Percentiles rank a stretch among this genome's conserved stretches.
These are phyloP conservation scores for Tupiocoris notatus DNA, from an alignment of 2,888 invertebrate genomes.

Conservation along the genomic window DNA sequence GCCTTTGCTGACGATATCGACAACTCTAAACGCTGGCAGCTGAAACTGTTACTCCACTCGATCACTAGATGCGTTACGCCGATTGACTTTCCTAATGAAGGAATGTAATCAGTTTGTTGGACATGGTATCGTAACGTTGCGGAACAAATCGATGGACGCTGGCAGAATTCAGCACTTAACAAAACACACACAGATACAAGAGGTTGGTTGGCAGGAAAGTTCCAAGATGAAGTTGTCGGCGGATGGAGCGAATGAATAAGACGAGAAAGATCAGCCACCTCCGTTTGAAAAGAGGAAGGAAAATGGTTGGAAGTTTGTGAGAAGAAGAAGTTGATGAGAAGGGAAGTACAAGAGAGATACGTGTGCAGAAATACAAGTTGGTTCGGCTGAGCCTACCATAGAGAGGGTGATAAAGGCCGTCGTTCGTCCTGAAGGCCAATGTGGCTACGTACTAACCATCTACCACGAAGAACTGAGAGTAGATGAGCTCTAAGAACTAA, in stretches of 20 bases:
- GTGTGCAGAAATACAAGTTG: slow-evolving; percentile 34
- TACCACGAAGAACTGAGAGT: no score
- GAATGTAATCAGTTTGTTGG: no score
- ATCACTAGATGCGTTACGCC: no score
- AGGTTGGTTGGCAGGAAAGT: background rate
- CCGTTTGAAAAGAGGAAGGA: background rate
- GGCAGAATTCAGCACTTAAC: background rate
- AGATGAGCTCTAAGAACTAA: slow-evolving; percentile 4
- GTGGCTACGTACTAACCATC: no score
- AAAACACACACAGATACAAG: background rate
- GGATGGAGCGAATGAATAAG: background rate
- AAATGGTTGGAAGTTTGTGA: background rate
- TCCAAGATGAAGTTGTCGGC: background rate
- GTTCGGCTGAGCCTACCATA: background rate
- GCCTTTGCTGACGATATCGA: no score
- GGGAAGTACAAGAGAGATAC: slow-evolving; percentile 8
- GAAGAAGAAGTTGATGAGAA: slow-evolving; percentile 3
- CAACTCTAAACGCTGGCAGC: no score
- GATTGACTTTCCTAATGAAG: no score
- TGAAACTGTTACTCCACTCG: no score
- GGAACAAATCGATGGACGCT: background rate
- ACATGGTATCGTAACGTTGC: background rate
- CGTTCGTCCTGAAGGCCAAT: background rate
- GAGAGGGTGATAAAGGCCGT: background rate
- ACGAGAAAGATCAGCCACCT: background rate